A percentile compares a stretch with the other conserved stretches of the same genome.
These are phyloP conservation scores for Leiothrix lutea DNA, from an alignment of 2,113 vertebrate genomes.

Conservation along the genomic window DNA sequence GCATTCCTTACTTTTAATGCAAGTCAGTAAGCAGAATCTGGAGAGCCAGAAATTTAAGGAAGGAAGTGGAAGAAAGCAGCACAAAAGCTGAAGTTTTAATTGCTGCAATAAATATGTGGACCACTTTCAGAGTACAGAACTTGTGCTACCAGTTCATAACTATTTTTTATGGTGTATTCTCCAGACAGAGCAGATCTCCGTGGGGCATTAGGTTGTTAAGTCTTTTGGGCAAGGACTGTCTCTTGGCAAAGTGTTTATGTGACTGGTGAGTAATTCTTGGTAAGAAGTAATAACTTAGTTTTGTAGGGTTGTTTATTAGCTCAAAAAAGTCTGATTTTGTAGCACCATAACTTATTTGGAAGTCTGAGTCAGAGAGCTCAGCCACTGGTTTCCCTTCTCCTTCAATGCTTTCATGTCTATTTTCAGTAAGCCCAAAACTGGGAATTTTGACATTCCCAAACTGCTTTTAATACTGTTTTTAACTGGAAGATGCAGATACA, in stretches of 20 bases:
- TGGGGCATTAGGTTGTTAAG: neutral
- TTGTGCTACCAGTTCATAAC: conserved; percentile 13
- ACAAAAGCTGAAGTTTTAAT: conserved; percentile 37
- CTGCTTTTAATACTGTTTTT: neutral
- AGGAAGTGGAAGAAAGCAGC: neutral
- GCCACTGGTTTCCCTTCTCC: neutral
- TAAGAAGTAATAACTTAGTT: conserved; percentile 14
- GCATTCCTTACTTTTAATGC: neutral
- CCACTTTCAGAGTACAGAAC: neutral
- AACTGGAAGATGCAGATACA: neutral
- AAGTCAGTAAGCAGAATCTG: neutral
- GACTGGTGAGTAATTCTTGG: conserved; percentile 4
- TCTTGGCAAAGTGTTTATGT: neutral
- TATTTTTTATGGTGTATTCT: conserved; percentile 42
- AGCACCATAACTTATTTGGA: neutral
- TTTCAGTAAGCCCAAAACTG: neutral
- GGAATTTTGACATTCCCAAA: neutral
- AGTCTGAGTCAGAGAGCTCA: neutral
- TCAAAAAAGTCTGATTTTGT: neutral
- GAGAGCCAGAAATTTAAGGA: neutral
- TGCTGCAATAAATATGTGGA: conserved; percentile 13
- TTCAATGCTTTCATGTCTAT: neutral
- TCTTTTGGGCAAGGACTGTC: conserved; percentile 27
- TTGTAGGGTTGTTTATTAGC: conserved; percentile 14
- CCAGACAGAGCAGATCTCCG: neutral